Percentiles rank a stretch among this genome's conserved stretches.
Evolutionary conservation across 2,888 invertebrate genomes (phyloP).

Genomic region (Busseola fusca): DNA sequence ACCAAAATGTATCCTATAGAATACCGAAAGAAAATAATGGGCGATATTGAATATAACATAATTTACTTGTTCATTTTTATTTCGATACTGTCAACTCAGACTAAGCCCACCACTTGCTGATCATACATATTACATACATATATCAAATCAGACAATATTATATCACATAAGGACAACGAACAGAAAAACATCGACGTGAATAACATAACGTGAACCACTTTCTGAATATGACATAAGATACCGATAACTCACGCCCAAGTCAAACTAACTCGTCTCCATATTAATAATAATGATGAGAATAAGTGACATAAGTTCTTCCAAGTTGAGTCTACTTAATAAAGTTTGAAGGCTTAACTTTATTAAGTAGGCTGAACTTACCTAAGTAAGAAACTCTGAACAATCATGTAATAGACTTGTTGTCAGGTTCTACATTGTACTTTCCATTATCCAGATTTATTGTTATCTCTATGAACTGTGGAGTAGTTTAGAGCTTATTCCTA

Average conservation of each 20-base stretch:
- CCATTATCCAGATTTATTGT: conserved; percentile 24
- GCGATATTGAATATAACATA: too few relatives aligned
- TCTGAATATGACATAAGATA: conserved; percentile 16
- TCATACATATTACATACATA: neutral
- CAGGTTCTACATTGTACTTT: conserved; percentile 5
- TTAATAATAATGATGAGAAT: conserved; percentile 10
- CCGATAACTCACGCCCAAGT: conserved; percentile 12
- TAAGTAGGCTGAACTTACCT: too few relatives aligned
- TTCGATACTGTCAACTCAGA: too few relatives aligned
- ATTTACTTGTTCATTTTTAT: too few relatives aligned
- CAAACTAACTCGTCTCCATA: conserved; percentile 5
- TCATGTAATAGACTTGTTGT: conserved; percentile 17
- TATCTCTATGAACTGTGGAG: conserved; percentile 3
- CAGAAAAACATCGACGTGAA: neutral
- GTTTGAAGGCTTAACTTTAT: conserved; percentile 7
- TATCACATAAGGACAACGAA: neutral
- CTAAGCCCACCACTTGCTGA: neutral
- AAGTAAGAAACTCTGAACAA: conserved; percentile 17
- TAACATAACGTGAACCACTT: neutral
- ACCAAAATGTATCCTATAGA: too few relatives aligned
- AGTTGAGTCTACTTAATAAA: conserved; percentile 32
- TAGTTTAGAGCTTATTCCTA: neutral
- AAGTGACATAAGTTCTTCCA: conserved; percentile 26
- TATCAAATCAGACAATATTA: neutral
- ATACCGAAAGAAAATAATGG: too few relatives aligned